A percentile compares a stretch with the other conserved stretches of the same genome.
These are phyloP conservation scores for Octodon degus DNA, from an alignment of 2,113 vertebrate genomes.

Conservation along the genomic window DNA sequence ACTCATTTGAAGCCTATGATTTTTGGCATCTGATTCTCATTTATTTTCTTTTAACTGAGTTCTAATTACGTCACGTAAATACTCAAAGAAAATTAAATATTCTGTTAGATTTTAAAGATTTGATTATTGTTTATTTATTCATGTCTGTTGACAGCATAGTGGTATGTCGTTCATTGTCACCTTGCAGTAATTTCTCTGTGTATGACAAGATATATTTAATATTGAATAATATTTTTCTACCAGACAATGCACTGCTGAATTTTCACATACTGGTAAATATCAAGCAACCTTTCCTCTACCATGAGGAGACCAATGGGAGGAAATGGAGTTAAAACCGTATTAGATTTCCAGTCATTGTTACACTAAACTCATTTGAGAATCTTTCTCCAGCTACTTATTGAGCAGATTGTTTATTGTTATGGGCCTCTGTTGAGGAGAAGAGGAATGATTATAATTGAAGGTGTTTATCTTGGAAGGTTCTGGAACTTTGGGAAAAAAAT, in stretches of 20 bases:
- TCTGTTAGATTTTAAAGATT: not conserved
- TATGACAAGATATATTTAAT: not conserved
- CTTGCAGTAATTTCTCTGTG: not conserved
- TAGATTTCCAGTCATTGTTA: not conserved
- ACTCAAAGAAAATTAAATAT: not conserved
- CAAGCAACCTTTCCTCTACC: not conserved
- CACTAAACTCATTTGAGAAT: slow-evolving; percentile 28
- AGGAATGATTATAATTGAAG: slow-evolving; percentile 59
- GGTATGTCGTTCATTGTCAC: not conserved
- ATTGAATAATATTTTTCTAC: not conserved
- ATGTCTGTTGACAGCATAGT: not conserved
- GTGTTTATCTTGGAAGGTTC: slow-evolving; percentile 56
- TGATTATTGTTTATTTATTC: not conserved
- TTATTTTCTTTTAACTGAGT: not conserved
- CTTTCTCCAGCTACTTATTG: slow-evolving; percentile 32
- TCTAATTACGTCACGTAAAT: not conserved
- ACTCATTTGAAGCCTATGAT: not conserved
- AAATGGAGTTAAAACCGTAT: slow-evolving; percentile 44
- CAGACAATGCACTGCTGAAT: not conserved
- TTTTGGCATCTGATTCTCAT: not conserved
- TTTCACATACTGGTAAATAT: not conserved
- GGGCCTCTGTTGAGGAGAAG: slow-evolving; percentile 62
- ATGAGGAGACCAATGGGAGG: not conserved
- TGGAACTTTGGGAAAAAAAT: not conserved
- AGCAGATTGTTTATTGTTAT: slow-evolving; percentile 70